Conservation (phyloP, 2,888 invertebrate species). For the Alsophila aescularia region DNA sequence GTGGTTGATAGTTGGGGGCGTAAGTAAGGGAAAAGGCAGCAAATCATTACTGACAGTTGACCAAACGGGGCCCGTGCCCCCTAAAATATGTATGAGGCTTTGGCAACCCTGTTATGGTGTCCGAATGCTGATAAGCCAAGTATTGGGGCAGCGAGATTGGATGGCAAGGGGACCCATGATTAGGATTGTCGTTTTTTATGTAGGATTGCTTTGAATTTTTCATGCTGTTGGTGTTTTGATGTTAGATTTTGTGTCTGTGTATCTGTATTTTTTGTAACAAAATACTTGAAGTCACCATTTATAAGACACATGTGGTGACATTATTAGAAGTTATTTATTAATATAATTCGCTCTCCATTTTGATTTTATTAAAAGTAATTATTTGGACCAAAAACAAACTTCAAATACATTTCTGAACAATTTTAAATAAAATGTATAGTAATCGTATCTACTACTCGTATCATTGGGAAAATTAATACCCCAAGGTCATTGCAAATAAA, state of each 20-base stretch:
- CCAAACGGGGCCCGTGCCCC: constrained; percentile 79
- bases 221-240: constrained; percentile 29
- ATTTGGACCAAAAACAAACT: too few species aligned
- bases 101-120: constrained; percentile 82
- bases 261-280: not conserved
- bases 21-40: constrained; percentile 73
- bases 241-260: constrained; percentile 13
- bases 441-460: too few species aligned
- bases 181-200: constrained; percentile 69
- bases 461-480: too few species aligned
- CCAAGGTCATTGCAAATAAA: too few species aligned
- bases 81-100: constrained; percentile 83
- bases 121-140: constrained; percentile 84
- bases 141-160: constrained; percentile 63
- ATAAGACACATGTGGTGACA: too few species aligned
- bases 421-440: too few species aligned
- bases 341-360: too few species aligned
- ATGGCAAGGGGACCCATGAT: constrained; percentile 63
- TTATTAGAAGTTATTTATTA: too few species aligned
- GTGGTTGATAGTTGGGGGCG: constrained; percentile 68
- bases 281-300: too few species aligned
- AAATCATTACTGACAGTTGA: constrained; percentile 85
- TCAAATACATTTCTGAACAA: too few species aligned
- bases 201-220: constrained; percentile 39
- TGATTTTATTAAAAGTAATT: too few species aligned